These are phyloP conservation scores for Scrobipalpa costella DNA, from an alignment of 2,888 invertebrate species.

Conservation along the genomic window DNA sequence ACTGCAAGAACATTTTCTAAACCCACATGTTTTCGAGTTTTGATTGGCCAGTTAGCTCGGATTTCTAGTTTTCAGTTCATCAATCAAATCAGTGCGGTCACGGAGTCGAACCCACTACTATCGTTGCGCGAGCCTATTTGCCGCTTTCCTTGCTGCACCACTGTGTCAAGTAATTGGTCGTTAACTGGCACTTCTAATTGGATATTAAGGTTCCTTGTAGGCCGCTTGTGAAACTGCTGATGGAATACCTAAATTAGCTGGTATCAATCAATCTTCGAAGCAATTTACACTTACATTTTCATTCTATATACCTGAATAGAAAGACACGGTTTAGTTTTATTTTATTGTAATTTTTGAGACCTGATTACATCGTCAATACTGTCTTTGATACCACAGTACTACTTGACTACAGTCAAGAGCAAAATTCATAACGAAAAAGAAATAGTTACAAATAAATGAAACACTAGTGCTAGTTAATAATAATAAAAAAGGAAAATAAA, in stretches of 20 bases:
- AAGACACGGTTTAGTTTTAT: too few relatives aligned
- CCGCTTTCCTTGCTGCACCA: constrained; percentile 17
- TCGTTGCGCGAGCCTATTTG: constrained; percentile 26
- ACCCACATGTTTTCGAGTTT: too few relatives aligned
- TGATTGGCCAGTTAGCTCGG: neutral
- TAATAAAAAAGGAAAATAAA: too few relatives aligned
- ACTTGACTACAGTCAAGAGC: too few relatives aligned
- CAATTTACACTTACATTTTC: neutral
- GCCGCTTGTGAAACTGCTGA: constrained; percentile 8
- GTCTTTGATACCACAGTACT: too few relatives aligned
- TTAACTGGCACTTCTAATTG: constrained; percentile 8
- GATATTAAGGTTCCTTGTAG: constrained; percentile 13
- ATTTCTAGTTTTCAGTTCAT: constrained; percentile 8
- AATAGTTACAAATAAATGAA: too few relatives aligned
- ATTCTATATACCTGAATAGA: too few relatives aligned
- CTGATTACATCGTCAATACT: too few relatives aligned
- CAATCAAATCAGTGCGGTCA: constrained; percentile 8
- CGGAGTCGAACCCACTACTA: constrained; percentile 34
- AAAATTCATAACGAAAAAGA: too few relatives aligned
- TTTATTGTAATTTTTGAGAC: too few relatives aligned
- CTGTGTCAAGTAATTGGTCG: constrained; percentile 11
- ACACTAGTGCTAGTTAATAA: too few relatives aligned
- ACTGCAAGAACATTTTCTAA: too few relatives aligned
- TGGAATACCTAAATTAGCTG: neutral
- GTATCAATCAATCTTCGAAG: neutral